A percentile compares a stretch with the other conserved stretches of the same genome.
phyloP scores from a whole-genome alignment of 2,113 vertebrate species.

The Motacilla alba region DNA sequence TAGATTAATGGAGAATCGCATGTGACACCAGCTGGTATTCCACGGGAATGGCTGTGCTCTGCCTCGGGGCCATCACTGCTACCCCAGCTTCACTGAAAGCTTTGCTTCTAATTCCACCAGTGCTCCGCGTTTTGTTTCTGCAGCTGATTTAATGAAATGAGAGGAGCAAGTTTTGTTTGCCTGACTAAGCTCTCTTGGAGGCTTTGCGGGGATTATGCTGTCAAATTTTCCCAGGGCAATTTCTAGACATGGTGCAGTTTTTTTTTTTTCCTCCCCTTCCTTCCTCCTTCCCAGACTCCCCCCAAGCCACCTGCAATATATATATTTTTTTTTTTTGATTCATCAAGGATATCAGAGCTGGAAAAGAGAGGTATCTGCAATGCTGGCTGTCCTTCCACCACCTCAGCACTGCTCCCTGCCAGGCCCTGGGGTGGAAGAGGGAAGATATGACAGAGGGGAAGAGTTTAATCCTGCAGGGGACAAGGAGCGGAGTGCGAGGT shows the following conservation, averaged over 20 bases:
- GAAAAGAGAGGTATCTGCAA: neutral
- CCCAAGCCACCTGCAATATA: neutral
- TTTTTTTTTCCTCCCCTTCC: neutral
- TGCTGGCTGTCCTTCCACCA: neutral
- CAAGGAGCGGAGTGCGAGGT: neutral
- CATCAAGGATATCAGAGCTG: neutral
- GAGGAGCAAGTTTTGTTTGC: neutral
- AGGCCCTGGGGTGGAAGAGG: neutral
- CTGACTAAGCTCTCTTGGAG: neutral
- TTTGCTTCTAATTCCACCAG: neutral
- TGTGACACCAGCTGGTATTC: neutral
- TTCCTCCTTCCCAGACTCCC: neutral
- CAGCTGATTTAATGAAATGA: neutral
- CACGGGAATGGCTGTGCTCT: neutral
- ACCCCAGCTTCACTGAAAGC: neutral
- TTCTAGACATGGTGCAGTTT: neutral
- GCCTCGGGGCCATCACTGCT: neutral
- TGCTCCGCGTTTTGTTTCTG: neutral
- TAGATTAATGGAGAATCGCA: neutral
- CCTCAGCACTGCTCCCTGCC: fast-evolving
- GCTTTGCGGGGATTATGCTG: neutral
- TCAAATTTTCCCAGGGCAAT: neutral
- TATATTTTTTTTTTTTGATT: neutral
- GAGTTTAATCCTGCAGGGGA: neutral
- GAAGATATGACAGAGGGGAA: neutral